Percentiles rank a stretch among this genome's conserved stretches.
Evolutionary conservation across 2,113 vertebrate species (phyloP).

Genomic region (Salvelinus fontinalis): DNA sequence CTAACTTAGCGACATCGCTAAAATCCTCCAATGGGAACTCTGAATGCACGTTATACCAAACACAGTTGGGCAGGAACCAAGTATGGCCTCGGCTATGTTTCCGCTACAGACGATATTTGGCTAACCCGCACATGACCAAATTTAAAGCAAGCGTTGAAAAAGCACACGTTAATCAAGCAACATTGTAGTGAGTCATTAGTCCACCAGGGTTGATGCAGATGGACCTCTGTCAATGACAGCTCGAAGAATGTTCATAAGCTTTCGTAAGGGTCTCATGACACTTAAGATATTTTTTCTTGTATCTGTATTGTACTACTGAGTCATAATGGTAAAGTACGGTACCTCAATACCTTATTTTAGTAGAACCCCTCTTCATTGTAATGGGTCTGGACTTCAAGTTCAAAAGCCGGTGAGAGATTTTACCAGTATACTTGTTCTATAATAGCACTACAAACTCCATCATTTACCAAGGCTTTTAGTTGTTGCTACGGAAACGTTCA

Average conservation of each 20-base stretch:
- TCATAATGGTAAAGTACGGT: background rate
- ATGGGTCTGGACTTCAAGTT: background rate
- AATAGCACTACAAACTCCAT: background rate
- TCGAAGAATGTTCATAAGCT: slow-evolving; percentile 54
- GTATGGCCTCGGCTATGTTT: slow-evolving; percentile 22
- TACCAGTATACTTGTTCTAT: background rate
- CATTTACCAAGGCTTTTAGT: background rate
- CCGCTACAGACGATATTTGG: slow-evolving; percentile 17
- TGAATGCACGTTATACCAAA: slow-evolving; percentile 9
- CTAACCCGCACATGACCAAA: slow-evolving; percentile 9
- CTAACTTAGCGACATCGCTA: slow-evolving; percentile 38
- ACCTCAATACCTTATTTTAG: background rate
- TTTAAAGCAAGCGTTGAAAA: background rate
- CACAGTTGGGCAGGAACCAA: slow-evolving; percentile 37
- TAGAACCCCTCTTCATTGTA: background rate
- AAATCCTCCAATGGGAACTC: slow-evolving; percentile 16
- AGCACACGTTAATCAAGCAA: background rate
- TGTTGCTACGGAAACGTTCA: background rate
- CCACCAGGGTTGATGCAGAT: slow-evolving; percentile 26
- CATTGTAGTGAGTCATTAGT: slow-evolving; percentile 3
- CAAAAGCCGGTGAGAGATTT: background rate
- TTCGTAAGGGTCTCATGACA: background rate
- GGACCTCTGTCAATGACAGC: slow-evolving; percentile 46
- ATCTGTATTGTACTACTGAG: slow-evolving; percentile 7
- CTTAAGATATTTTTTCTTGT: background rate